Conservation (phyloP, 2,113 vertebrate genomes). For the Chauna torquata region DNA sequence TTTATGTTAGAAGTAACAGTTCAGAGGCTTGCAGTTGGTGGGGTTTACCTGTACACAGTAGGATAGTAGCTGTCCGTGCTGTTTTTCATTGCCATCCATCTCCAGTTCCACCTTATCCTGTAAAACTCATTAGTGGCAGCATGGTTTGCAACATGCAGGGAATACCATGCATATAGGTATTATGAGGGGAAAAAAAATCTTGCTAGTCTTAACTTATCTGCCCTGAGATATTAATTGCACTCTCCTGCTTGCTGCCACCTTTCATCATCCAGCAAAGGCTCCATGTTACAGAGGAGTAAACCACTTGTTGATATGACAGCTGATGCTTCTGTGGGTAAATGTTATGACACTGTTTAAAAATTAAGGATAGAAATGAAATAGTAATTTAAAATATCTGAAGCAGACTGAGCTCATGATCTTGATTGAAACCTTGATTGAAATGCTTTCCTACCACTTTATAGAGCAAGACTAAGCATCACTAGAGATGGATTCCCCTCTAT, state of each 20-base stretch:
- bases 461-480: not conserved
- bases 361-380: not conserved
- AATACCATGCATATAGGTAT: not conserved
- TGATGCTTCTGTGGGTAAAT: not conserved
- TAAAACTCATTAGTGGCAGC: not conserved
- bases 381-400: not conserved
- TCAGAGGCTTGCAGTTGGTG: not conserved
- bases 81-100: not conserved
- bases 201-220: conserved; percentile 7
- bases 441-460: not conserved
- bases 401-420: not conserved
- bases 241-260: not conserved
- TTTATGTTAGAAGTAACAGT: not conserved
- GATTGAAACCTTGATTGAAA: not conserved
- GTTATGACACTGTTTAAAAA: not conserved
- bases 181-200: not conserved
- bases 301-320: not conserved
- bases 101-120: not conserved
- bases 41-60: not conserved
- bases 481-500: not conserved
- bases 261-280: too few species aligned
- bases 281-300: too few species aligned
- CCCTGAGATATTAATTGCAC: not conserved
- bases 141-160: not conserved
- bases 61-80: not conserved